A percentile compares a stretch with the other conserved stretches of the same genome.
Evolutionary conservation across 1,140 invertebrate genomes (phyloP).

Genomic region (Leptopilina boulardi): DNA sequence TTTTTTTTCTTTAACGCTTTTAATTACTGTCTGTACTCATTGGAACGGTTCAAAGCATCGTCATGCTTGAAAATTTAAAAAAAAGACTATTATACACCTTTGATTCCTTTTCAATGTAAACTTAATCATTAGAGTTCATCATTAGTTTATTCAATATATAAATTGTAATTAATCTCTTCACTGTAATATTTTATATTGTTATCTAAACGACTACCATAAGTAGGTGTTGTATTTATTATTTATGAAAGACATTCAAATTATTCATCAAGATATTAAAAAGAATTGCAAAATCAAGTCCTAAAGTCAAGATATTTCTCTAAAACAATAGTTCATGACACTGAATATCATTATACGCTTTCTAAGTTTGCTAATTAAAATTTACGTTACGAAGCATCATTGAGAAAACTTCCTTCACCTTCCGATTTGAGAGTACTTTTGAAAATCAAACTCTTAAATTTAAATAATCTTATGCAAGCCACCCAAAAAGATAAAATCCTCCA

Average conservation of each 20-base stretch:
- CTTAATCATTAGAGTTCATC: slow-evolving; percentile 10
- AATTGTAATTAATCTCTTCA: not conserved
- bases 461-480: not conserved
- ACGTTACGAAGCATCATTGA: slow-evolving; percentile 25
- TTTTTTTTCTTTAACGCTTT: slow-evolving; percentile 11
- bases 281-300: not conserved
- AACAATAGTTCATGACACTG: slow-evolving; percentile 22
- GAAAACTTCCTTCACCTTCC: slow-evolving; percentile 28
- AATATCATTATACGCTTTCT: slow-evolving; percentile 29
- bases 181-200: not conserved
- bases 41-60: slow-evolving; percentile 23
- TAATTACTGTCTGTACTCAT: slow-evolving; percentile 10
- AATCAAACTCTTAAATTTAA: not conserved
- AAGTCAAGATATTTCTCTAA: not conserved
- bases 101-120: not conserved
- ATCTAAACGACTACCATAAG: not conserved
- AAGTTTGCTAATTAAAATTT: slow-evolving; percentile 27
- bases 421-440: not conserved
- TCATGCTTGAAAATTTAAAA: not conserved
- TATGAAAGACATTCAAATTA: not conserved
- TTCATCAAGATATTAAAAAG: not conserved
- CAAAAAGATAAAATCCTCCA: too few species aligned
- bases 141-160: not conserved
- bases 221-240: not conserved
- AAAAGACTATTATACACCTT: not conserved